phyloP scores from a whole-genome alignment of 2,888 invertebrate species.

The Crossocerus cetratus region DNA sequence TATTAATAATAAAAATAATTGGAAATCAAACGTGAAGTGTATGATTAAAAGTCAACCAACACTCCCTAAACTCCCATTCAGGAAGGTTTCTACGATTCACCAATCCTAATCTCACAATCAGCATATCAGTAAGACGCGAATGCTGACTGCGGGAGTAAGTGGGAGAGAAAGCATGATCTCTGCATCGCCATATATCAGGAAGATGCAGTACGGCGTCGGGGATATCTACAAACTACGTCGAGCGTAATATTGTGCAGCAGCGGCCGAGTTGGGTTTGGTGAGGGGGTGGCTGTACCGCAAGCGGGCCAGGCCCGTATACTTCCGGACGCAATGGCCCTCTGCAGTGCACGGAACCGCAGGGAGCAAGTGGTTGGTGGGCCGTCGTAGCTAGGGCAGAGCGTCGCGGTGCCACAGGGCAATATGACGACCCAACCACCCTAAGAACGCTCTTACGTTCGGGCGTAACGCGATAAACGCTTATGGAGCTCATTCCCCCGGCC shows the following conservation, averaged over 20 bases:
- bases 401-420: constrained; percentile 27
- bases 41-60: too few species aligned
- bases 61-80: too few species aligned
- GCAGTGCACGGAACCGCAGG: constrained; percentile 35
- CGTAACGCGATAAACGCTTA: constrained; percentile 27
- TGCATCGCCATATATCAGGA: not conserved
- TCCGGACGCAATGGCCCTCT: constrained; percentile 36
- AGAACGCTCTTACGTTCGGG: constrained; percentile 3
- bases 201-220: constrained; percentile 6
- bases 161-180: too few species aligned
- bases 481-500: not conserved
- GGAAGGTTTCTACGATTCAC: too few species aligned
- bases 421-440: constrained; percentile 33
- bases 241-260: constrained; percentile 25
- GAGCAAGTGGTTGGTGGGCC: constrained; percentile 22
- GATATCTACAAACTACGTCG: constrained; percentile 16
- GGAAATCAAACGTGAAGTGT: too few species aligned
- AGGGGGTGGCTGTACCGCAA: constrained; percentile 1
- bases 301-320: constrained; percentile 26
- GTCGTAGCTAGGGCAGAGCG: constrained; percentile 43
- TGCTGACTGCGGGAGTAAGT: too few species aligned
- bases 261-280: not conserved
- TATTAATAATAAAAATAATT: too few species aligned
- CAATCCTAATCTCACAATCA: too few species aligned
- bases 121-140: too few species aligned